These are phyloP conservation scores for Tethya wilhelma DNA, from an alignment of 37 sponge, comb jelly and placozoan genomes.

Conservation along the genomic window DNA sequence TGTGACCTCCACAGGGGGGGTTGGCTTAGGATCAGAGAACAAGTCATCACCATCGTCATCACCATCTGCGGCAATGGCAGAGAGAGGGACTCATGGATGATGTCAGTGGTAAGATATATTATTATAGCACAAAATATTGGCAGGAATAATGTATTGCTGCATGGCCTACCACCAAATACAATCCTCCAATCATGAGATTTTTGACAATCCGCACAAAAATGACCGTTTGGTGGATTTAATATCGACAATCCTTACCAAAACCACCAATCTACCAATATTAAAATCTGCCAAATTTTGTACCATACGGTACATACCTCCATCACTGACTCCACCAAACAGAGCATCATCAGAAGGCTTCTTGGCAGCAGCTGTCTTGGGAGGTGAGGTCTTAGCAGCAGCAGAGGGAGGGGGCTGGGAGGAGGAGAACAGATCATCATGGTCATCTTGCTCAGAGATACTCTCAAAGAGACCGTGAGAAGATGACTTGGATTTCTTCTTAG, in stretches of 20 bases:
- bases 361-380: no score
- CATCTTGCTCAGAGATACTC: neutral
- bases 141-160: no score
- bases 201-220: no score
- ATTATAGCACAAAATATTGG: constrained; percentile 1
- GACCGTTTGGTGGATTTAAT: no score
- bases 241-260: neutral
- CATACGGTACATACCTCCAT: neutral
- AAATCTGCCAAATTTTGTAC: neutral
- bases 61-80: constrained; percentile 3
- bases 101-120: neutral
- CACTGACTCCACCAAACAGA: no score
- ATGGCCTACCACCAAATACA: no score
- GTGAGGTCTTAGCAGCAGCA: no score
- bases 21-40: constrained; percentile 2
- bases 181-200: no score
- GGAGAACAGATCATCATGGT: constrained; percentile 1
- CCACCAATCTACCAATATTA: constrained; percentile 5
- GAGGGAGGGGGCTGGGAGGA: neutral
- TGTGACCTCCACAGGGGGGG: neutral
- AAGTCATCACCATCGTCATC: constrained; percentile 20
- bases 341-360: no score
- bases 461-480: constrained; percentile 13
- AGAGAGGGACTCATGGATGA: neutral
- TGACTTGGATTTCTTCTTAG: no score